Conservation (phyloP, 2,888 invertebrate species). For the Spialia ferax region DNA sequence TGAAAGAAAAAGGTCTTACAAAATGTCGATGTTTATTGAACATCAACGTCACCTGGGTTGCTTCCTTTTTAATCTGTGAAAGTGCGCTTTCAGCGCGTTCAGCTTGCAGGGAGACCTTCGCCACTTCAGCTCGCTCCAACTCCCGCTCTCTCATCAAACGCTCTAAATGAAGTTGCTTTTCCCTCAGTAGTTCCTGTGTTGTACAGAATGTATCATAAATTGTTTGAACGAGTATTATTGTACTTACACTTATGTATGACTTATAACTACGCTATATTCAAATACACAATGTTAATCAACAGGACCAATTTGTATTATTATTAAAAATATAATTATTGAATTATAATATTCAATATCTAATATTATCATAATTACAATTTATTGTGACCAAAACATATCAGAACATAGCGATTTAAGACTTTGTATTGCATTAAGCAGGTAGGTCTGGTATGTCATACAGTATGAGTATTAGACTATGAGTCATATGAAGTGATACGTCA, state of each 20-base stretch:
- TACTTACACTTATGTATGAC: not conserved
- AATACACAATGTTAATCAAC: no score
- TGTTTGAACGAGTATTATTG: no score
- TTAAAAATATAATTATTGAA: no score
- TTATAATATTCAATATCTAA: no score
- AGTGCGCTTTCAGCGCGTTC: conserved; percentile 92
- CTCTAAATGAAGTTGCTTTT: conserved; percentile 98
- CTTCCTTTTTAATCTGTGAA: conserved; percentile 87
- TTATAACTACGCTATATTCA: not conserved
- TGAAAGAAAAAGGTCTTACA: no score
- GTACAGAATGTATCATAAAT: no score
- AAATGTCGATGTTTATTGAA: no score
- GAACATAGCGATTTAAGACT: not conserved
- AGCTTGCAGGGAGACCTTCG: conserved; percentile 92
- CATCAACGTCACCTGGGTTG: conserved; percentile 84
- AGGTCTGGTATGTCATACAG: conserved; percentile 12
- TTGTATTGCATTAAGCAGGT: conserved; percentile 26
- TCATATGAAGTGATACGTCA: not conserved
- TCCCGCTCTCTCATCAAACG: conserved; percentile 96
- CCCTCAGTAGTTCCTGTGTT: conserved; percentile 93
- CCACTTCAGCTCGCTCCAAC: conserved; percentile 95
- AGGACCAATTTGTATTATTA: no score
- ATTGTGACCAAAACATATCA: no score
- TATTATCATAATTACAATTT: no score
- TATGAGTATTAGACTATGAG: conserved; percentile 22